These are phyloP conservation scores for Creontiades dilutus DNA, from an alignment of 2,888 invertebrate genomes.

Conservation along the genomic window DNA sequence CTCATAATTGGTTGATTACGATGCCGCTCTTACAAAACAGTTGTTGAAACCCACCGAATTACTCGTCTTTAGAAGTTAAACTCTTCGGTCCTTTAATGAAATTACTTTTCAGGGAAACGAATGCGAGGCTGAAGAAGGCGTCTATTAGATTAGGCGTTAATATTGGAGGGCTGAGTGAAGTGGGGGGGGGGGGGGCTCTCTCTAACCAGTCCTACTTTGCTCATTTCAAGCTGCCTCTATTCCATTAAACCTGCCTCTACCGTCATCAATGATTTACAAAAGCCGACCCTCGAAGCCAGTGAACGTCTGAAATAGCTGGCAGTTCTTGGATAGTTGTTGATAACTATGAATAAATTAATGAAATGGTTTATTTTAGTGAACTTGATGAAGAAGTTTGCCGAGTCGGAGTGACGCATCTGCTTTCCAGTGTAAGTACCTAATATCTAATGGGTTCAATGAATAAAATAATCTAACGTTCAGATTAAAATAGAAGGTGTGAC, in stretches of 20 bases:
- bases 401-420: too few species aligned
- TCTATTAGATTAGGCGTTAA: constrained; percentile 39
- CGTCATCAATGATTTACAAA: constrained; percentile 6
- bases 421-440: too few species aligned
- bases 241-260: not conserved
- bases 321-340: too few species aligned
- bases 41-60: not conserved
- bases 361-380: too few species aligned
- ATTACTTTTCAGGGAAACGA: not conserved
- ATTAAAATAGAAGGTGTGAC: too few species aligned
- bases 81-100: not conserved
- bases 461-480: too few species aligned
- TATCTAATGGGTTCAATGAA: too few species aligned
- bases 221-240: constrained; percentile 2
- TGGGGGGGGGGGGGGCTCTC: not conserved
- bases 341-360: too few species aligned
- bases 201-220: not conserved
- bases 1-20: not conserved
- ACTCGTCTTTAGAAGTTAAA: constrained; percentile 17
- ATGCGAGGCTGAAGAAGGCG: not conserved
- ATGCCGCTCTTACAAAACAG: not conserved
- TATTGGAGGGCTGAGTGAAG: constrained; percentile 18
- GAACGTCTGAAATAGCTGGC: not conserved
- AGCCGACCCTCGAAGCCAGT: not conserved
- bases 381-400: too few species aligned